phyloP scores from a whole-genome alignment of 2,888 invertebrate species.

The Drosophila parthenogenetica region DNA sequence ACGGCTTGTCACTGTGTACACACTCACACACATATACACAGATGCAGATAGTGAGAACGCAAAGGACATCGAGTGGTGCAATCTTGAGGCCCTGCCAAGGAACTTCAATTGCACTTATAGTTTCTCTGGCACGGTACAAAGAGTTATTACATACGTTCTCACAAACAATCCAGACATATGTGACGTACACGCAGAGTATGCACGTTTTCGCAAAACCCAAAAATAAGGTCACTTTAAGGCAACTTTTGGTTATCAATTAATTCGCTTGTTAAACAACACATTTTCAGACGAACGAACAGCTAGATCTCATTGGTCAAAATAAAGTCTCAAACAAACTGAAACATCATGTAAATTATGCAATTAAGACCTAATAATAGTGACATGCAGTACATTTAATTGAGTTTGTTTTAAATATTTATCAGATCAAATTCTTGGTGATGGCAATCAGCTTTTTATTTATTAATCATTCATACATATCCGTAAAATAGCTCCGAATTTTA shows the following conservation, averaged over 20 bases:
- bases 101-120: conserved; percentile 79
- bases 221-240: conserved; percentile 23
- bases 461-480: no score
- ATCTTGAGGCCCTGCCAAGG: conserved; percentile 66
- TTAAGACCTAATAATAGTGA: no score
- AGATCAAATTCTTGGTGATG: no score
- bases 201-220: conserved; percentile 11
- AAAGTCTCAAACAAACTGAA: no score
- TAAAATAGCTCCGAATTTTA: no score
- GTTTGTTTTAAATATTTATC: no score
- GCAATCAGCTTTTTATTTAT: no score
- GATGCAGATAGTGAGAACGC: conserved; percentile 17
- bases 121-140: conserved; percentile 49
- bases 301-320: no score
- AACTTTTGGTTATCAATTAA: conserved; percentile 57
- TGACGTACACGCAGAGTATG: conserved; percentile 62
- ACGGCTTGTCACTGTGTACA: conserved; percentile 40
- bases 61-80: conserved; percentile 73
- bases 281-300: neutral
- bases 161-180: conserved; percentile 2
- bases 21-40: conserved; percentile 11
- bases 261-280: conserved; percentile 35
- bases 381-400: no score
- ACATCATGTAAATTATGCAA: neutral
- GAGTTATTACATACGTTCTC: conserved; percentile 46